These are phyloP conservation scores for Lepidocyrtoides sp. DNA, from an alignment of 2,888 invertebrate species.

Conservation along the genomic window DNA sequence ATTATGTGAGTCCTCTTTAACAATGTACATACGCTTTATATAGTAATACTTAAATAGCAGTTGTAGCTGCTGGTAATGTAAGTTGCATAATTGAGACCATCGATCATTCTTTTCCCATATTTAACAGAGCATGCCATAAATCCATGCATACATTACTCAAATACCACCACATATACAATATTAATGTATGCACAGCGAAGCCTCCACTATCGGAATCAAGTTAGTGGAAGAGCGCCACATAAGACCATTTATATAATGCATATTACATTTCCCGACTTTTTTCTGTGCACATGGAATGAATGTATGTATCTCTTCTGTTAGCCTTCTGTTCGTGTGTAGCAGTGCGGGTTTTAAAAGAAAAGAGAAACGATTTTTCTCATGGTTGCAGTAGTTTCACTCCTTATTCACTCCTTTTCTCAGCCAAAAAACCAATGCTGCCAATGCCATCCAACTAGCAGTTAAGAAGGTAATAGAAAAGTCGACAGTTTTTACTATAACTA, in stretches of 20 bases:
- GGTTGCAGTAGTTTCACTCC: not conserved
- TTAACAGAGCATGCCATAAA: constrained; percentile 67
- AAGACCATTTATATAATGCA: constrained; percentile 10
- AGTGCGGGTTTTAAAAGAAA: no score
- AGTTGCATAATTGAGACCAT: constrained; percentile 75
- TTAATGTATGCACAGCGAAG: constrained; percentile 42
- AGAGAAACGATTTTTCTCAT: constrained; percentile 21
- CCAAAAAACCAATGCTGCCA: not conserved
- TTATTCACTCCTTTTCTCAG: not conserved
- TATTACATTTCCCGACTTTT: not conserved
- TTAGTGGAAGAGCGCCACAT: constrained; percentile 35
- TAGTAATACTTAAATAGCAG: not conserved
- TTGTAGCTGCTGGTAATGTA: constrained; percentile 49
- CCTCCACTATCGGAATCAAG: constrained; percentile 62
- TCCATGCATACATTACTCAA: constrained; percentile 65
- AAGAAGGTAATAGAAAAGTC: not conserved
- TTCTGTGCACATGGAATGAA: not conserved
- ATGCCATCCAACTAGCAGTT: not conserved
- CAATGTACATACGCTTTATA: not conserved
- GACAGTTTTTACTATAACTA: constrained; percentile 67
- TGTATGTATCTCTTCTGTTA: no score
- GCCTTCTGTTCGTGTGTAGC: no score
- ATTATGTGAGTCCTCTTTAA: not conserved
- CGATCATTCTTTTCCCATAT: constrained; percentile 72
- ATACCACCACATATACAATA: constrained; percentile 56